A percentile compares a stretch with the other conserved stretches of the same genome.
These are phyloP conservation scores for Varanus komodoensis DNA, from an alignment of 2,113 vertebrate genomes.

Conservation along the genomic window DNA sequence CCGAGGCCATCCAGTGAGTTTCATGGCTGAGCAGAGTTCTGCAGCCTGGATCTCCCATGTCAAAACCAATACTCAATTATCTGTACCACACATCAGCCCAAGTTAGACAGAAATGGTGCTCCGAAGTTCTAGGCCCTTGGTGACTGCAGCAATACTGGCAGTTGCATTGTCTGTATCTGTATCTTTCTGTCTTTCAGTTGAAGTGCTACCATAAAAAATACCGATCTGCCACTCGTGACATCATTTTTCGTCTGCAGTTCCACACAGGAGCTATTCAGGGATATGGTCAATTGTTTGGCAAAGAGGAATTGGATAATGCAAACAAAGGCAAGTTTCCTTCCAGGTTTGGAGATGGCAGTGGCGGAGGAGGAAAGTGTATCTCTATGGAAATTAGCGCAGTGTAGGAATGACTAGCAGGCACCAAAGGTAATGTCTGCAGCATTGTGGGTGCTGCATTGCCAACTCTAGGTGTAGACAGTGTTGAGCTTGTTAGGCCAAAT, in stretches of 20 bases:
- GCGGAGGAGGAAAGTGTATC: neutral
- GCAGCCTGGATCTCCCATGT: neutral
- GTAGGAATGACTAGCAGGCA: neutral
- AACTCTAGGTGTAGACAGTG: too few species aligned
- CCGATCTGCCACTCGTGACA: constrained; percentile 81
- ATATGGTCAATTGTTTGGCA: constrained; percentile 85
- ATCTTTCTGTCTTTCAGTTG: constrained; percentile 76
- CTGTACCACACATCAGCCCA: neutral
- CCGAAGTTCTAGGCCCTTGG: rapidly evolving
- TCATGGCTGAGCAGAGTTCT: neutral
- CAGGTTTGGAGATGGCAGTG: neutral
- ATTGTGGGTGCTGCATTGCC: too few species aligned
- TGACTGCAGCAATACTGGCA: constrained; percentile 11
- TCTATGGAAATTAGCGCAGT: neutral
- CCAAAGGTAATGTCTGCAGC: too few species aligned
- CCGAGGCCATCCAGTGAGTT: too few species aligned
- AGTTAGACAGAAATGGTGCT: neutral
- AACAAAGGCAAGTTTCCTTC: constrained; percentile 82
- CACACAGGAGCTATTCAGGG: constrained; percentile 93
- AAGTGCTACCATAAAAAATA: constrained; percentile 94
- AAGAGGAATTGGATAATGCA: constrained; percentile 91
- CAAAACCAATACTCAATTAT: neutral
- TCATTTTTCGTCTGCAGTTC: constrained; percentile 93
- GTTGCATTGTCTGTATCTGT: neutral
- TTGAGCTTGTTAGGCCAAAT: too few species aligned